Evolutionary conservation across 1,140 invertebrate genomes (phyloP), one percentile per base, ranked within the genome.

Genomic region (Wiebesia pumilae): DNA sequence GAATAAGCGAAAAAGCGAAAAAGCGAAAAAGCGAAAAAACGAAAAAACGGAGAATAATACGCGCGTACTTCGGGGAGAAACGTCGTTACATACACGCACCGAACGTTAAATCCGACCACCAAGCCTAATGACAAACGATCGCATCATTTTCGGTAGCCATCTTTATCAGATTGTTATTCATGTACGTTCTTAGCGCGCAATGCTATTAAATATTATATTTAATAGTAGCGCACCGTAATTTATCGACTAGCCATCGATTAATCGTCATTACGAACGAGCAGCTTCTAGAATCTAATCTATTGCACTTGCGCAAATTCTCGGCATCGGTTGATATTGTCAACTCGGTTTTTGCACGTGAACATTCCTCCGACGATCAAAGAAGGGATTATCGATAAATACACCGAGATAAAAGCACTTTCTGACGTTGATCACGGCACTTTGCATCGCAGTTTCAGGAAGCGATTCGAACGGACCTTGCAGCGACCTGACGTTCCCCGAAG

Each of bases 321-420:
- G n/a, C 38, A 43, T 75, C 43, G 43, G 43, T 75, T 7, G 0
- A 43, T 4, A 40, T 75, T 75, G 38, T 19, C n/a, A 75, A n/a
- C 40, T 75, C 38, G 38, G 12, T 75, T 75, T 75, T 38, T 43
- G 38, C 71, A 75, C 71, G 71, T 75, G 43, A 75, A 75, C 40
- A 75, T 75, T 75, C n/a, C n/a, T 43, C 38, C 10, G 21, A 43
- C 21, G 71, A 75, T 75, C 43, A 75, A 75, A n/a, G 43, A 75
- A 75, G 14, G 43, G 43, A 33, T 40, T 40, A 75, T 75, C 43
- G 40, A 75, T 75, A 75, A 75, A 43, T n/a, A 43, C 4, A 38
- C 35, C 0, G 43, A 75, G 71, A 75, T 75, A 75, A 75, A 75
- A 75, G 71, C 27, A 75, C n/a, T 75, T 73, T 75, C 43, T 38